Conservation (phyloP, 2,113 vertebrate genomes). For the Dipodomys merriami region DNA sequence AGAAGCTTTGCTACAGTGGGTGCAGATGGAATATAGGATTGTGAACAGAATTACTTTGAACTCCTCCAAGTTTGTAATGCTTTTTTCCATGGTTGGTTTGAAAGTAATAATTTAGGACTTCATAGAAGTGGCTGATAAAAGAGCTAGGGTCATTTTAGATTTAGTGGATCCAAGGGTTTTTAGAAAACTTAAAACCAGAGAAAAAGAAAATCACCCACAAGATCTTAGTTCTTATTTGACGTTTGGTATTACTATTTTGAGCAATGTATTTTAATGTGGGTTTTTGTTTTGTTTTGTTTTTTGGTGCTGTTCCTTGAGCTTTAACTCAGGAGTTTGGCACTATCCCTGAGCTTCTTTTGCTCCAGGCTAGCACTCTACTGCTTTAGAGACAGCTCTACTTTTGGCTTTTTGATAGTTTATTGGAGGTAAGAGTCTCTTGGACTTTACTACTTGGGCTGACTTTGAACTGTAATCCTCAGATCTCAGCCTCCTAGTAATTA, state of each 20-base stretch:
- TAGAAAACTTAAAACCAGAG: neutral
- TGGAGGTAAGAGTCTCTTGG: no score
- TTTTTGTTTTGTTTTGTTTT: no score
- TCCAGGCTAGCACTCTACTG: no score
- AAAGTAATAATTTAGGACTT: conserved; percentile 18
- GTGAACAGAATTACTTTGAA: neutral
- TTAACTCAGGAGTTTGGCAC: no score
- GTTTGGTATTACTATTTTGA: neutral
- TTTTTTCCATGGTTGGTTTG: neutral
- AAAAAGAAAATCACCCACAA: neutral
- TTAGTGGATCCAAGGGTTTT: neutral
- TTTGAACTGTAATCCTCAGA: no score
- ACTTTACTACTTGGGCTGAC: no score
- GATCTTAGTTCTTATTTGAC: neutral
- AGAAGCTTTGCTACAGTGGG: neutral
- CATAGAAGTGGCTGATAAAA: neutral
- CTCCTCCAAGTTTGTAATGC: neutral
- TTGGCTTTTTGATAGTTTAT: no score
- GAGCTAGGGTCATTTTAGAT: neutral
- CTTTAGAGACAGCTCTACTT: no score
- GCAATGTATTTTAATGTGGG: neutral
- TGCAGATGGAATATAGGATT: neutral
- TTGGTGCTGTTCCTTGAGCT: no score
- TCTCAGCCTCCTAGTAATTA: no score
- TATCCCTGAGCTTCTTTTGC: no score